Base-by-base conservation (phyloP, 2,113 vertebrate species). In the Brachyhypopomus occidentalis region DNA sequence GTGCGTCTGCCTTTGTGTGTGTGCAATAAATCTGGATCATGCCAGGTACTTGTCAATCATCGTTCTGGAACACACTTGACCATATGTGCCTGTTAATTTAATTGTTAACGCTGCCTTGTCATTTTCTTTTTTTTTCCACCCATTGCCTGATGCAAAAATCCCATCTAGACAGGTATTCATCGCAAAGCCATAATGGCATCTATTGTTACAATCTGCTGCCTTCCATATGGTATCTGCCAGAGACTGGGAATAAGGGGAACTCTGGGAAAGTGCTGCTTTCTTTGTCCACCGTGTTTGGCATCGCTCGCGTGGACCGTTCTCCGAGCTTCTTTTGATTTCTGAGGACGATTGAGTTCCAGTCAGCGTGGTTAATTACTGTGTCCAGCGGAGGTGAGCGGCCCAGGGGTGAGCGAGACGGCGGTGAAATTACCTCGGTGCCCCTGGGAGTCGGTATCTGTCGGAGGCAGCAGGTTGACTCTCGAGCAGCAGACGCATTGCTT, bases 341-440 rank as follows among this genome's bases (percentile, higher is more conserved):
- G 87, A 81, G 70, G 78, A 83, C 86, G 86, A 86, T 88, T 75
- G 81, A 88, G 89, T 87, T 91, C 88, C 88, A 89, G 89, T 92
- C 90, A 90, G 84, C 83, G 75, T 88, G 85, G 85, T 90, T 94
- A 92, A 93, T 93, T 92, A 91, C 88, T 88, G 83, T 87, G 87
- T 90, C 86, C 85, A 82, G 62, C 84, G 62, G 86, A 90, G 85
- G 87, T 89, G 88, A 88, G 86, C 84, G 84, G 84, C 72, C 84
- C 81, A 82, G 80, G 78, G 56, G 58, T 85, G 74, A 78, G 58
- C n/a, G 38, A 77, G 59, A 72, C 48, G 6, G 70, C 38, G 41
- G 56, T 58, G 48, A 85, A 86, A 88, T 86, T 74, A 85, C 71
- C 78, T 78, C 56, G 23, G 76, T n/a, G 69, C 87, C 73, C 83